Base-by-base conservation (phyloP, 2,888 invertebrate genomes). In the Meiosimyza decipiens region DNA sequence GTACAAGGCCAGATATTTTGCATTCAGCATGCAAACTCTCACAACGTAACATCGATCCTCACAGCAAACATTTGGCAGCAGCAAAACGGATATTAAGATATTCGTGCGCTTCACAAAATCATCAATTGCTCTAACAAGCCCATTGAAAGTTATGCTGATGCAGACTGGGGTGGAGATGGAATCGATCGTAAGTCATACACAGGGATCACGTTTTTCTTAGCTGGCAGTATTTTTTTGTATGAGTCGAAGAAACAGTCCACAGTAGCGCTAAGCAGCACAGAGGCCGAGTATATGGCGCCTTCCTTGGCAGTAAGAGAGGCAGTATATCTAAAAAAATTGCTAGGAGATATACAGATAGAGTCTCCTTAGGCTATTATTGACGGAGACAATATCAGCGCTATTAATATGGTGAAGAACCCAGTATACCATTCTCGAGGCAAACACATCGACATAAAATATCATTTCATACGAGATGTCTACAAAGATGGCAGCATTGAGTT, bases 341-440 rank as follows among this genome's bases (percentile, higher is more conserved):
- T 49, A 50, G 13, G 16, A 1, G 64, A 64, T 50, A 64, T 64
- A 5, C n/a, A 16, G 59, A 13, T 59, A 13, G 7, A 18, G 13
- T 7, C 5, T 59, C n/a, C 59, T 6, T 6, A 15, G 13, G n/a
- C 59, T n/a, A 6, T 52, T 52, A 52, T 52, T 52, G 7, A 52
- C 13, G 59, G 22, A 22, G 59, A 59, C 6, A 22, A 59, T 22
- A 15, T 59, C 6, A 59, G 59, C 6, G 59, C 59, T 13, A 15
- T n/a, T 3, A 15, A 52, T n/a, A 6, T 52, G 52, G 52, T 52
- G 18, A 75, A 71, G 55, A 75, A 73, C n/a, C 72, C 72, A 6
- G 69, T 73, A 6, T 67, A 72, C 33, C 75, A 75, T 28, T 33
- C 66, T 12, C 55, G 71, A 52, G 65, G 72, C 18, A 75, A 75